Evolutionary conservation across 2,797 vertebrate genomes (phyloP), one percentile per base, ranked within the genome.

Genomic region (Antennarius maculatus): DNA sequence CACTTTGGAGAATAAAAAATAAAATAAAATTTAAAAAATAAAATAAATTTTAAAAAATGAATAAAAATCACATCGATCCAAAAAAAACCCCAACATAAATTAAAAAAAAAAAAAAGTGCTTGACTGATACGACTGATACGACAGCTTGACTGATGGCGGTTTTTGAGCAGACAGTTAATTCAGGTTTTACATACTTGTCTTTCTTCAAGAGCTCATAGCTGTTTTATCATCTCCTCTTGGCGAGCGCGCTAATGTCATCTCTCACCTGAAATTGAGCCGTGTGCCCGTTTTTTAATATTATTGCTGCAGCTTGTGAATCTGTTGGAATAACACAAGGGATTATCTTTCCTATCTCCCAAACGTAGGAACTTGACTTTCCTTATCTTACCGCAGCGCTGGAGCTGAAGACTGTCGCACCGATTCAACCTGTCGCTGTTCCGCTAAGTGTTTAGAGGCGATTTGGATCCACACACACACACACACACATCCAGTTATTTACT

Each of bases 221-320:
- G 52, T 69, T 69, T 45, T 64, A 58, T 65, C 0, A 27, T 39
- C 51, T 45, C 37, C 3, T 55, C 18, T 43, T 17, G 0, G n/a
- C n/a, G 31, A 48, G 45, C 15, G 45, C 15, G 0, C 23, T 63
- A 27, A 55, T 53, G n/a, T 28, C 17, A 7, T 57, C 34, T 48
- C 17, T 66, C 43, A 14, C 28, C 43, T 50, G 43, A 46, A 28
- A 31, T 64, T 23, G 37, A 50, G 46, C 17, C 50, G 31, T 29
- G 6, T 37, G 49, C 3, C 1, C 23, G 23, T 14, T 27, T 58
- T 45, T 34, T 66, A 13, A 51, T 54, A 23, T 52, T 23, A 18
- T 66, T 57, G 11, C 41, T 11, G 11, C 28, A 28, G 42, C 47
- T 27, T 7, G 48, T 39, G 10, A 39, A 39, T 43, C 23, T 29